phyloP scores from a whole-genome alignment of 2,113 vertebrate species.

The Ochotona princeps region DNA sequence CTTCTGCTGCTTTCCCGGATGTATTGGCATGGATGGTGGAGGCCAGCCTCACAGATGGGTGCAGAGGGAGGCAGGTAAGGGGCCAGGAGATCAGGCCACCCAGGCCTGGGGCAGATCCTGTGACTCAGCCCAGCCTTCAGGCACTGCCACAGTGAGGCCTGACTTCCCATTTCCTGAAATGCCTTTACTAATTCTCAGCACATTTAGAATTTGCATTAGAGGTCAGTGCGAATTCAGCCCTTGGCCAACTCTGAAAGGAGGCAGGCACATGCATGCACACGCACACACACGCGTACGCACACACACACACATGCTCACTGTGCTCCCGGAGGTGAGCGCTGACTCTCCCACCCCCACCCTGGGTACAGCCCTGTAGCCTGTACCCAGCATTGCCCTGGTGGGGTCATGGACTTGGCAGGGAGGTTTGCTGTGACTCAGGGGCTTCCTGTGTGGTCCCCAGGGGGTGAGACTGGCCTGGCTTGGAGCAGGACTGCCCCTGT shows the following conservation, averaged over 20 bases:
- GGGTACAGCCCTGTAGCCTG: not conserved
- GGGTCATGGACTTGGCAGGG: not conserved
- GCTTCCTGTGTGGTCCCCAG: not conserved
- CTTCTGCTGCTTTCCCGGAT: too few relatives aligned
- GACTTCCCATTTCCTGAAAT: not conserved
- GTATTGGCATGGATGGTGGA: not conserved
- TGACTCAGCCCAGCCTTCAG: too few relatives aligned
- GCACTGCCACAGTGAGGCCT: not conserved
- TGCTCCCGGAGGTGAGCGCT: too few relatives aligned
- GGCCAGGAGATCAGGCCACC: not conserved
- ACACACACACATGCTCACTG: accelerated
- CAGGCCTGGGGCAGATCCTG: not conserved
- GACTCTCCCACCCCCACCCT: too few relatives aligned
- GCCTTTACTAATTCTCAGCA: not conserved
- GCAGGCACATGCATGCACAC: not conserved
- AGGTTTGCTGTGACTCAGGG: not conserved
- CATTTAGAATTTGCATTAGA: not conserved
- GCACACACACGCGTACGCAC: too few relatives aligned
- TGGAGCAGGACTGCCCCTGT: not conserved
- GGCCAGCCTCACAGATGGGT: too few relatives aligned
- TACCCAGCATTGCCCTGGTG: not conserved
- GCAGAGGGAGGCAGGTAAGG: accelerated
- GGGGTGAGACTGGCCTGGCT: not conserved
- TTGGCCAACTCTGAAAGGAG: not conserved
- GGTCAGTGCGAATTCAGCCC: not conserved